These are phyloP conservation scores for Lacanobia oleracea DNA, from an alignment of 2,888 invertebrate species.

Conservation along the genomic window DNA sequence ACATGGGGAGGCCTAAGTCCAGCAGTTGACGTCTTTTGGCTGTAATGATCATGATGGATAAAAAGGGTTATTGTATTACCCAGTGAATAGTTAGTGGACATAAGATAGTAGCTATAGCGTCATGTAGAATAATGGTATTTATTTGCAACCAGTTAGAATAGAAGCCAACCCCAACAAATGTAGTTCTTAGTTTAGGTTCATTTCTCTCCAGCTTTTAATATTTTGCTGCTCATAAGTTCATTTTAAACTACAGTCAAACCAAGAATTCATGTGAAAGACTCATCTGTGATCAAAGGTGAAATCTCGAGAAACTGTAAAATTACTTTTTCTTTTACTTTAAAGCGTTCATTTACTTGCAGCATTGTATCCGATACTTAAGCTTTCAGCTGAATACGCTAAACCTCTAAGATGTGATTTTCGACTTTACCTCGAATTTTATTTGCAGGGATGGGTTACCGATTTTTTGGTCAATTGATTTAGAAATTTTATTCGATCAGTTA, in stretches of 20 bases:
- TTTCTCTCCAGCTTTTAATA: neutral
- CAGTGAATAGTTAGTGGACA: too few relatives aligned
- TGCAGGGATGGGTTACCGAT: constrained; percentile 44
- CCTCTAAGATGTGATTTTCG: constrained; percentile 74
- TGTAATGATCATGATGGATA: too few relatives aligned
- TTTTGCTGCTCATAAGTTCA: neutral
- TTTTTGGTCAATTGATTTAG: constrained; percentile 1
- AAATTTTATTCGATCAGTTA: too few relatives aligned
- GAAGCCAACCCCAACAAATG: too few relatives aligned
- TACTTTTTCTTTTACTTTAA: constrained; percentile 32
- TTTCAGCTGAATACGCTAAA: constrained; percentile 69
- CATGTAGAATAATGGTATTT: too few relatives aligned
- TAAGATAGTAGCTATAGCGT: too few relatives aligned
- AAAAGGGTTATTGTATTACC: too few relatives aligned
- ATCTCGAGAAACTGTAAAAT: constrained; percentile 3
- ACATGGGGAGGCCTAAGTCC: too few relatives aligned
- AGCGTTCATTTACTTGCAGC: constrained; percentile 44
- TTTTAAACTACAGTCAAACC: neutral
- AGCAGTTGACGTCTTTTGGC: too few relatives aligned
- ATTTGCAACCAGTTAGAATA: too few relatives aligned
- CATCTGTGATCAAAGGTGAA: neutral
- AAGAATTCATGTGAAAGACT: too few relatives aligned
- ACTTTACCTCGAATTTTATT: constrained; percentile 73
- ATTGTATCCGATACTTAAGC: constrained; percentile 71
- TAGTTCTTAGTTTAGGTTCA: too few relatives aligned